Conservation (phyloP, 2,113 vertebrate genomes). For the Hippocampus guttulatus region DNA sequence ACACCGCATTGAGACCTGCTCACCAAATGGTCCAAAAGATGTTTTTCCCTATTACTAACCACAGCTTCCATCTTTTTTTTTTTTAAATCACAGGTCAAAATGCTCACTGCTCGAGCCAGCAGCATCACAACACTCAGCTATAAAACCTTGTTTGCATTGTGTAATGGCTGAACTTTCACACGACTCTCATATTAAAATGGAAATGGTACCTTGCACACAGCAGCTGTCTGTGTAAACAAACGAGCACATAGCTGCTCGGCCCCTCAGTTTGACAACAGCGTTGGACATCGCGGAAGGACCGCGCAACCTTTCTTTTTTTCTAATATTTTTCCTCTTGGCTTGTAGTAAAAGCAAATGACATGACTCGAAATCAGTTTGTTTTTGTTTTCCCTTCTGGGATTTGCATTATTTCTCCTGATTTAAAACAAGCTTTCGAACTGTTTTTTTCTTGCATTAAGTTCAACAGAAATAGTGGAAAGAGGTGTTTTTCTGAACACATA, state of each 20-base stretch:
- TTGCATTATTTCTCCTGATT: neutral
- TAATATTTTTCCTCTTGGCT: neutral
- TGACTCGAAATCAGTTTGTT: neutral
- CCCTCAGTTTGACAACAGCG: neutral
- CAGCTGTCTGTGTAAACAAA: neutral
- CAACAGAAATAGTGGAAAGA: too few relatives aligned
- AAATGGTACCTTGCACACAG: neutral
- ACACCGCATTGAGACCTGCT: constrained; percentile 5
- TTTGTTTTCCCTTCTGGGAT: neutral
- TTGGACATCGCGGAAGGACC: neutral
- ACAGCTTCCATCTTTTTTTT: neutral
- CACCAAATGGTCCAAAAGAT: neutral
- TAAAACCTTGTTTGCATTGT: neutral
- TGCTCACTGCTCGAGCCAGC: neutral
- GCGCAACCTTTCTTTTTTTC: neutral
- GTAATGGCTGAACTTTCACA: constrained; percentile 2
- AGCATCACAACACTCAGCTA: neutral
- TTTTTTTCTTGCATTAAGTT: too few relatives aligned
- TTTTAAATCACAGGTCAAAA: neutral
- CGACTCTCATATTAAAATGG: neutral
- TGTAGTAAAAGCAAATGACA: neutral
- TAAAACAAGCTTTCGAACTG: neutral
- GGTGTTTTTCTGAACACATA: too few relatives aligned
- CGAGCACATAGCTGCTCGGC: neutral
- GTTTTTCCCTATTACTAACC: neutral